Conservation (phyloP, 2,797 vertebrate species). For the Dryobates pubescens region DNA sequence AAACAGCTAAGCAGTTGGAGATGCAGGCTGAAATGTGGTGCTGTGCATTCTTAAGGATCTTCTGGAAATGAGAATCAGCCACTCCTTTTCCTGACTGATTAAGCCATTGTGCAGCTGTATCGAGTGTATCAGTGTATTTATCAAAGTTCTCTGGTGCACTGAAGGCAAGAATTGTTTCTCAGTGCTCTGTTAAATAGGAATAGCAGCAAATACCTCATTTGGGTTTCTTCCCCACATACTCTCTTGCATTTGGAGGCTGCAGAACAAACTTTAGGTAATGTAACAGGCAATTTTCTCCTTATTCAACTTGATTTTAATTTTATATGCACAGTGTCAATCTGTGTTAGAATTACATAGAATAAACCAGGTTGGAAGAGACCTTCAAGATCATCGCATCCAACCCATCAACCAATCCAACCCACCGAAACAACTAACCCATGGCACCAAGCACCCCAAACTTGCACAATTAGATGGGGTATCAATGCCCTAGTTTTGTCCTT, state of each 20-base stretch:
- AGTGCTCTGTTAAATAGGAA: not conserved
- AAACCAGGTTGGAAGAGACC: no score
- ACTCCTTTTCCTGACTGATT: constrained; percentile 58
- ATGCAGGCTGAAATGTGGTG: not conserved
- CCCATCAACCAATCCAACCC: no score
- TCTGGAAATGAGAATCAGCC: constrained; percentile 32
- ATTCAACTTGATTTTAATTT: not conserved
- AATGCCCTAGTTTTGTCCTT: not conserved
- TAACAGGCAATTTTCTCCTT: not conserved
- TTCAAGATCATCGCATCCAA: no score
- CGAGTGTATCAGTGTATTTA: constrained; percentile 12
- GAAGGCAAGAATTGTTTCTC: not conserved
- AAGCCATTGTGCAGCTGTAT: constrained; percentile 9
- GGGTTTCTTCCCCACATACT: not conserved
- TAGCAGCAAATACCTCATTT: not conserved
- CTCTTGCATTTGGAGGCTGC: not conserved
- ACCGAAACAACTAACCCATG: no score
- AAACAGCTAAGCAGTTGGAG: not conserved
- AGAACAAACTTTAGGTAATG: not conserved
- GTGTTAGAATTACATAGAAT: no score
- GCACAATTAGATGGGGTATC: not conserved
- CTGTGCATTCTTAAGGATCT: not conserved
- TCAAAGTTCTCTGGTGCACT: not conserved
- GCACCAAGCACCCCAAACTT: no score
- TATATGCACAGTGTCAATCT: not conserved